Conservation (phyloP, 1,140 invertebrate genomes). For the Lucilia sericata region DNA sequence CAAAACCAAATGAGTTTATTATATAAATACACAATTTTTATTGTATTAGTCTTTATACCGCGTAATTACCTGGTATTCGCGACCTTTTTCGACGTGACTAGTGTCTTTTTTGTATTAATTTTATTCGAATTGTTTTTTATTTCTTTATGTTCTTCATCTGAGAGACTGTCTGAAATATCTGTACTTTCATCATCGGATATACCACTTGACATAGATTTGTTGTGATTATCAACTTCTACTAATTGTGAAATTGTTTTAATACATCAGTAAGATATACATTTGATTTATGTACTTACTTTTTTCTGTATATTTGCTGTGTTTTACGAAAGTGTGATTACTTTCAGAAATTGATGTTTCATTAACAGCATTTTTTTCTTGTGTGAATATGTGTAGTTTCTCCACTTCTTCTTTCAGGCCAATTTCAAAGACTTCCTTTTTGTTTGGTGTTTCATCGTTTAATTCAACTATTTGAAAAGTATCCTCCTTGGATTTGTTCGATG, state of each 20-base stretch:
- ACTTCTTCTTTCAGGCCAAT: background rate
- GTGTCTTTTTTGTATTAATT: background rate
- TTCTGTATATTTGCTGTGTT: background rate
- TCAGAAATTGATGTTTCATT: background rate
- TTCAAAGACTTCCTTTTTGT: background rate
- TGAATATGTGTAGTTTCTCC: background rate
- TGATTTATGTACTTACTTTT: too few species aligned
- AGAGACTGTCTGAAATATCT: slow-evolving; percentile 16
- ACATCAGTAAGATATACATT: too few species aligned
- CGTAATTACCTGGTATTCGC: too few species aligned
- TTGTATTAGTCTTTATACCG: too few species aligned
- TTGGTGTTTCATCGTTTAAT: background rate
- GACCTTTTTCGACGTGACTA: background rate
- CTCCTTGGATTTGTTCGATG: background rate
- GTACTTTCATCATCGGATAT: slow-evolving; percentile 22
- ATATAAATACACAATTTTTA: too few species aligned
- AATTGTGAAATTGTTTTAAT: too few species aligned
- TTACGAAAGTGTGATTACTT: slow-evolving; percentile 36
- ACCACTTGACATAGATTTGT: background rate
- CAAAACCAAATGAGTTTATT: too few species aligned
- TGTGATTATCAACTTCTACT: background rate
- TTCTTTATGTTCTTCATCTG: slow-evolving; percentile 15
- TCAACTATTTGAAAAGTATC: background rate
- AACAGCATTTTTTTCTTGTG: background rate
- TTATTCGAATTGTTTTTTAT: background rate